phyloP scores from a whole-genome alignment of 1,140 invertebrate species.

The Orchestia grillus region DNA sequence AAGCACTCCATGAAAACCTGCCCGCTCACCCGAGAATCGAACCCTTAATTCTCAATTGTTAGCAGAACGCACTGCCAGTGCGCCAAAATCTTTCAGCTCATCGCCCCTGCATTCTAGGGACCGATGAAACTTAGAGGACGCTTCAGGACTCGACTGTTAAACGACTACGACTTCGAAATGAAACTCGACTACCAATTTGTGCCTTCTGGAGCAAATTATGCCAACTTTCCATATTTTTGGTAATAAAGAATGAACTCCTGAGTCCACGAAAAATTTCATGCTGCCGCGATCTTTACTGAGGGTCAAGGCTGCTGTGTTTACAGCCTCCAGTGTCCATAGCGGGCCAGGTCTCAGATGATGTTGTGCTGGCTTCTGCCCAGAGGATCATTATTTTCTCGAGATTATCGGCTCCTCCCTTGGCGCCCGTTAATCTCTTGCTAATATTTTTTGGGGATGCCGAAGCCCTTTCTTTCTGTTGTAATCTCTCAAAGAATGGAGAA shows the following conservation, averaged over 20 bases:
- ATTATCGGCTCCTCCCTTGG: background rate
- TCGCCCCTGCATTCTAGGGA: too few species aligned
- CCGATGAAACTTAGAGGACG: too few species aligned
- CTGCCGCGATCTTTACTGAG: background rate
- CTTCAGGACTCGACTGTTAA: too few species aligned
- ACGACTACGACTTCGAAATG: too few species aligned
- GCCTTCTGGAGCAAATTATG: background rate
- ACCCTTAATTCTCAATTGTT: too few species aligned
- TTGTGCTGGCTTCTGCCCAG: background rate
- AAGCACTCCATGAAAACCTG: too few species aligned
- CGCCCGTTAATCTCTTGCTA: background rate
- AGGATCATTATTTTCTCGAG: background rate
- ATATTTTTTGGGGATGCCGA: background rate
- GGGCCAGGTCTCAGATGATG: background rate
- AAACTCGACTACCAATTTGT: too few species aligned
- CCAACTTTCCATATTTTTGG: too few species aligned
- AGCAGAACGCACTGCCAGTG: too few species aligned
- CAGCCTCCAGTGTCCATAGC: background rate
- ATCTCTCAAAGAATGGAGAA: background rate
- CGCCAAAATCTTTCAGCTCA: too few species aligned
- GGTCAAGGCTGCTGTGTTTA: background rate
- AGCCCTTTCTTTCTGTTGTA: constrained; percentile 7
- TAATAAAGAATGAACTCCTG: background rate
- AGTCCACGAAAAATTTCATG: background rate
- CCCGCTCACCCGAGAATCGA: too few species aligned